A percentile compares a stretch with the other conserved stretches of the same genome.
These are phyloP conservation scores for Ommatoiulus sabulosus DNA, from an alignment of 2,888 invertebrate species.

Conservation along the genomic window DNA sequence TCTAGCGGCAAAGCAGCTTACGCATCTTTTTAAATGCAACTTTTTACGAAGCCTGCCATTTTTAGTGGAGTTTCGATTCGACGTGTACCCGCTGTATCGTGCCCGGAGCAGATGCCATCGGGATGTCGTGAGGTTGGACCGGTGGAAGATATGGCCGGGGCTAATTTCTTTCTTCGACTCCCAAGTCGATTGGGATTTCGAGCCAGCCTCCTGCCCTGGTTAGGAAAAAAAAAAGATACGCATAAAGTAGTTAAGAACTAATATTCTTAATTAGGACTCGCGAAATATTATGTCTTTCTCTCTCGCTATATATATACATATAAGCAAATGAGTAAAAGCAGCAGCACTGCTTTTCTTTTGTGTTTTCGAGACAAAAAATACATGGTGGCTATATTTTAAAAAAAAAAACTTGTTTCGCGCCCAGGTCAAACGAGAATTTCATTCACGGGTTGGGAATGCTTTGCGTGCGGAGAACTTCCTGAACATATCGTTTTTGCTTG, in stretches of 20 bases:
- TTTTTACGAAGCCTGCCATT: neutral
- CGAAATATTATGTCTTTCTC: constrained; percentile 27
- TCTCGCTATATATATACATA: neutral
- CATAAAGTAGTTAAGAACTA: constrained; percentile 41
- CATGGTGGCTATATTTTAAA: neutral
- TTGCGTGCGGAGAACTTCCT: constrained; percentile 37
- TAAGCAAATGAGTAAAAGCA: constrained; percentile 19
- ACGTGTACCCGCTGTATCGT: neutral
- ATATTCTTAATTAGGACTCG: constrained; percentile 38
- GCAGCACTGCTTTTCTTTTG: neutral
- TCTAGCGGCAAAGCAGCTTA: no score
- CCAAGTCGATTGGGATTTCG: neutral
- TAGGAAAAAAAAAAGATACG: constrained; percentile 9
- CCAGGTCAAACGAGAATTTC: neutral
- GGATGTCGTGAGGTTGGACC: neutral
- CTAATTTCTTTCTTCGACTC: neutral
- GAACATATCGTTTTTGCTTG: constrained; percentile 47
- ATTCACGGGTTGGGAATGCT: constrained; percentile 6
- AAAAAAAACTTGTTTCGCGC: neutral
- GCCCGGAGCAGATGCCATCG: neutral
- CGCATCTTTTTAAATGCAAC: neutral
- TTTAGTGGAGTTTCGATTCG: neutral
- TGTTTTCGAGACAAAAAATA: neutral
- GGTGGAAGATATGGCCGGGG: neutral
- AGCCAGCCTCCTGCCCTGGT: neutral